Conservation (phyloP, 2,888 invertebrate species). For the Drosophila maculinotata region DNA sequence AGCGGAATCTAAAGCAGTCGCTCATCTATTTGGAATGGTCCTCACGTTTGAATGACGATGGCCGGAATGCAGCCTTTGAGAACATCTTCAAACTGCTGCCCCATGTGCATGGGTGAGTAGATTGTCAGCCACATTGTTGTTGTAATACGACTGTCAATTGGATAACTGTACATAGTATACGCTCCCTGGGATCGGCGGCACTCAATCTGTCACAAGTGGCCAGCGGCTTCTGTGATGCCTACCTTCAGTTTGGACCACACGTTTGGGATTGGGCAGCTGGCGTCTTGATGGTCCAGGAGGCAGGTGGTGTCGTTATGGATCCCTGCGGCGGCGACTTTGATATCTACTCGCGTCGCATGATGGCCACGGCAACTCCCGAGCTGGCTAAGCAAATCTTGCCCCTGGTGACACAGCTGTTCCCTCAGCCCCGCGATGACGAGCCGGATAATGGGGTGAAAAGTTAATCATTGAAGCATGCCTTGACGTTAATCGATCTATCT, state of each 20-base stretch:
- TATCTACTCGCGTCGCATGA: conserved; percentile 91
- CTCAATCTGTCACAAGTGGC: conserved; percentile 97
- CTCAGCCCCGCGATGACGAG: conserved; percentile 22
- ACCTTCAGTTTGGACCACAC: conserved; percentile 95
- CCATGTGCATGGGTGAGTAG: conserved; percentile 37
- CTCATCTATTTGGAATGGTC: conserved; percentile 28
- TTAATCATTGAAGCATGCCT: conserved; percentile 5
- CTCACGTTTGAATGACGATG: not conserved
- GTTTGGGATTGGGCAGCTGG: conserved; percentile 97
- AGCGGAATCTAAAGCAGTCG: conserved; percentile 23
- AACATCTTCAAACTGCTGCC: conserved; percentile 15
- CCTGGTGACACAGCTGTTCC: conserved; percentile 19
- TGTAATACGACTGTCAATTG: not conserved
- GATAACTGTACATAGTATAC: too few species aligned
- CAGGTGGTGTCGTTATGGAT: conserved; percentile 95
- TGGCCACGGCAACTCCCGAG: conserved; percentile 90
- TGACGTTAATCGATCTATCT: too few species aligned
- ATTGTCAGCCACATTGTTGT: too few species aligned
- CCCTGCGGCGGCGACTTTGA: conserved; percentile 93
- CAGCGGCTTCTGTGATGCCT: conserved; percentile 93
- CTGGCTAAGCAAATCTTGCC: conserved; percentile 86
- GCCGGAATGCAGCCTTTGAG: not conserved
- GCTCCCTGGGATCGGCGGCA: conserved; percentile 96
- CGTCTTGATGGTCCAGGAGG: conserved; percentile 94
- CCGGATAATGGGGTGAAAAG: not conserved